Evolutionary conservation across 2,888 invertebrate species (phyloP).

Genomic region (Pristionchus mayeri): DNA sequence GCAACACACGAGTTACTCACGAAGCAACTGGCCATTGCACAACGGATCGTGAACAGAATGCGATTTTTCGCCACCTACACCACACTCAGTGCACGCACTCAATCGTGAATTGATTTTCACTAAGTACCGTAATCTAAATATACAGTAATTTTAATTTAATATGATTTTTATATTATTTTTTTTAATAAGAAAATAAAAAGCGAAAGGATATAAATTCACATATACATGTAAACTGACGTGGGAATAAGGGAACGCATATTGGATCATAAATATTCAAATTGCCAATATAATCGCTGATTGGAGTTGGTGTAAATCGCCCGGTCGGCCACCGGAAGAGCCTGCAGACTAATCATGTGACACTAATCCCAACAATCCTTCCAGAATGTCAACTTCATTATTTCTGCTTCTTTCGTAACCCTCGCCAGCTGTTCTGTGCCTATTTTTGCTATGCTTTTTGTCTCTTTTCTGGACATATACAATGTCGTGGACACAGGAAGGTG

Average conservation of each 20-base stretch:
- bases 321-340: too few relatives aligned
- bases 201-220: too few relatives aligned
- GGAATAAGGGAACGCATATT: background rate
- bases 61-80: background rate
- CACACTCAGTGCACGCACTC: background rate
- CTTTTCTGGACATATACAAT: background rate
- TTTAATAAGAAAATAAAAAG: too few relatives aligned
- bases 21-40: constrained; percentile 31
- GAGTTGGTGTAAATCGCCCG: too few relatives aligned
- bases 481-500: constrained; percentile 44
- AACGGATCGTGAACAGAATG: background rate
- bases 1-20: background rate
- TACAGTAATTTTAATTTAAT: background rate
- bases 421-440: background rate
- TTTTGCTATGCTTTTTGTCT: background rate
- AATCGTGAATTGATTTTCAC: background rate
- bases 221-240: too few relatives aligned
- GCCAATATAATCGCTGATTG: too few relatives aligned
- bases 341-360: too few relatives aligned
- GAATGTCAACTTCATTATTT: too few relatives aligned
- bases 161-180: background rate
- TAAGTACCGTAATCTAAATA: background rate
- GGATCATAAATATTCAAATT: too few relatives aligned
- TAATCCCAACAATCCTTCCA: too few relatives aligned
- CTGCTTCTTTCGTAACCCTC: background rate